Evolutionary conservation across 1,140 invertebrate species (phyloP), one percentile per base, ranked within the genome.

Genomic region (Mamestra configurata): DNA sequence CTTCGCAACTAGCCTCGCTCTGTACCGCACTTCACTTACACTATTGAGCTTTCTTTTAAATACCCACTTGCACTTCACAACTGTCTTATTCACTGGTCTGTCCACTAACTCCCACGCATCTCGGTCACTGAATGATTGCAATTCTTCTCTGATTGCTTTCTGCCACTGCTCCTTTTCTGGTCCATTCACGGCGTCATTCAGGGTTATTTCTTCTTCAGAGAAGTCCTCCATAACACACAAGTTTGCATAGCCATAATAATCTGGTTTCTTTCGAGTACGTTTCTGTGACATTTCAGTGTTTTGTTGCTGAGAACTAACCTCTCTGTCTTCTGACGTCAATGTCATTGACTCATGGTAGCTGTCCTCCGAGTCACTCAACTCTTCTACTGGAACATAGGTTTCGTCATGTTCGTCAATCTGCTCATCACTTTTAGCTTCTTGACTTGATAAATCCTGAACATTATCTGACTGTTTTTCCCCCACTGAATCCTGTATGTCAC

Each of bases 91-190:
- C 51, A 70, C 68, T 53, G 92, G 90, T 68, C 78, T 76, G 15
- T 90, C 82, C 11, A 89, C 85, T 20, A 91, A 43, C 18, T 89
- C 83, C 88, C 91, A 92, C 22, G 91, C 83, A 15, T 91, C 66
- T 75, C 89, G 90, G 61, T 89, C 83, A 72, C 78, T 31, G 57
- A 92, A 87, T 27, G 83, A 88, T 8, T 83, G 46, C 22, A 90
- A 10, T 53, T 91, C 86, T 51, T 88, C 83, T 27, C 81, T n/a
- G 79, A 88, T 89, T 4, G 88, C 86, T 35, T 83, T 37, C 0
- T 18, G 4, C 79, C 79, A 83, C 22, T 81, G 37, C 4, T 76
- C 72, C 64, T 64, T 57, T 46, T 83, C 82, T 31, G 70, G 43
- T 7, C 82, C 27, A 18, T 20, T 73, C n/a, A 77, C 46, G 1